These are phyloP conservation scores for Epinotia ramella DNA, from an alignment of 2,888 invertebrate genomes.

Conservation along the genomic window DNA sequence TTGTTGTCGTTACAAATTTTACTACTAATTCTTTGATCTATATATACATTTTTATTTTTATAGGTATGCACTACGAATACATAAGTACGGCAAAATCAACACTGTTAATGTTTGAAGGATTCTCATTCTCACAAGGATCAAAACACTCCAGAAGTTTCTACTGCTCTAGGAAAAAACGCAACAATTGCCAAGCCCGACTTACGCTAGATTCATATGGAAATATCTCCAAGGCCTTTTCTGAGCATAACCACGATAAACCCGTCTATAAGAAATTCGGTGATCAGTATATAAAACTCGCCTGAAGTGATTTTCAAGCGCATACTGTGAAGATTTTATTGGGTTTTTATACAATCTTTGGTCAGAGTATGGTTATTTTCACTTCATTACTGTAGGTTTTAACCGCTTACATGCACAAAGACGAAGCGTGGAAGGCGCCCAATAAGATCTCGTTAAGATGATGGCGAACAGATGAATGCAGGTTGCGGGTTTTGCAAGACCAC, in stretches of 20 bases:
- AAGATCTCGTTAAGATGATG: too few relatives aligned
- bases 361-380: background rate
- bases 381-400: too few relatives aligned
- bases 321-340: background rate
- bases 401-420: too few relatives aligned
- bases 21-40: background rate
- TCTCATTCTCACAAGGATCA: conserved; percentile 50
- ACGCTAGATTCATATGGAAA: background rate
- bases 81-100: conserved; percentile 45
- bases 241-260: conserved; percentile 27
- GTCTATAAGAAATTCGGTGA: conserved; percentile 16
- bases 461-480: too few relatives aligned
- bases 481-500: too few relatives aligned
- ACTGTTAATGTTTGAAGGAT: conserved; percentile 48
- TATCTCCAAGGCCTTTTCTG: conserved; percentile 4
- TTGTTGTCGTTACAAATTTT: too few relatives aligned
- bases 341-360: background rate
- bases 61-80: conserved; percentile 42
- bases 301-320: background rate
- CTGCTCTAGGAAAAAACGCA: conserved; percentile 42
- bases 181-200: conserved; percentile 18
- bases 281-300: conserved; percentile 14
- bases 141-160: conserved; percentile 41
- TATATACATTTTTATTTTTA: background rate
- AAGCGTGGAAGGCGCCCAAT: too few relatives aligned